Percentiles rank a stretch among this genome's conserved stretches.
Evolutionary conservation across 2,797 vertebrate species (phyloP).

Genomic region (Enteromius anoplus): DNA sequence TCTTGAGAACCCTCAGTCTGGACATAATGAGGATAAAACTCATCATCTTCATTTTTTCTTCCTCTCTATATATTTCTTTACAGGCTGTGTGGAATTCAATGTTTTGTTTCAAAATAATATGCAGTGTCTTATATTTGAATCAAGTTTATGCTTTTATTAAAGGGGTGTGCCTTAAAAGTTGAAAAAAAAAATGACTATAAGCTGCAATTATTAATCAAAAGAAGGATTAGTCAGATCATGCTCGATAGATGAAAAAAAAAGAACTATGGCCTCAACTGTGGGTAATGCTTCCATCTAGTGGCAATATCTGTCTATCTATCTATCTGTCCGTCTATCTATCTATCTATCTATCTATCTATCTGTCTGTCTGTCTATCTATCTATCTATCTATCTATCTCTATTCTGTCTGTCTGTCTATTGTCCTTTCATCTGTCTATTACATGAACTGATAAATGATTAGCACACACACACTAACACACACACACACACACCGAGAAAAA

Average conservation of each 20-base stretch:
- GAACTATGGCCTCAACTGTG: neutral
- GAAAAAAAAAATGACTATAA: no score
- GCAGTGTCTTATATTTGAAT: no score
- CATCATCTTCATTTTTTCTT: neutral
- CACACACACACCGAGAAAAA: no score
- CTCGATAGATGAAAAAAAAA: no score
- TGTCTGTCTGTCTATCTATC: conserved; percentile 19
- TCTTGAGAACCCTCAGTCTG: conserved; percentile 21
- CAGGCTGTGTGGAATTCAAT: neutral
- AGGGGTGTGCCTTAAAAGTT: neutral
- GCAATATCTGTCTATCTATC: no score
- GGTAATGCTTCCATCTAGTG: conserved; percentile 17
- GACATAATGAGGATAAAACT: conserved; percentile 16
- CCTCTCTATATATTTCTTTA: neutral
- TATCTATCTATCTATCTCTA: conserved; percentile 4
- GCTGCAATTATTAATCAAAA: neutral
- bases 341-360: conserved; percentile 18
- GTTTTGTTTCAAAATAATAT: neutral
- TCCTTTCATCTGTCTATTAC: neutral
- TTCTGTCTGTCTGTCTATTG: neutral
- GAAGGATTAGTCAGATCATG: neutral
- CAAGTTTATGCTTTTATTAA: neutral
- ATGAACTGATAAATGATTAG: neutral
- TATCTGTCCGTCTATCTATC: neutral
- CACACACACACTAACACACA: no score